phyloP scores from a whole-genome alignment of 2,888 invertebrate genomes.

The Tillus elongatus region DNA sequence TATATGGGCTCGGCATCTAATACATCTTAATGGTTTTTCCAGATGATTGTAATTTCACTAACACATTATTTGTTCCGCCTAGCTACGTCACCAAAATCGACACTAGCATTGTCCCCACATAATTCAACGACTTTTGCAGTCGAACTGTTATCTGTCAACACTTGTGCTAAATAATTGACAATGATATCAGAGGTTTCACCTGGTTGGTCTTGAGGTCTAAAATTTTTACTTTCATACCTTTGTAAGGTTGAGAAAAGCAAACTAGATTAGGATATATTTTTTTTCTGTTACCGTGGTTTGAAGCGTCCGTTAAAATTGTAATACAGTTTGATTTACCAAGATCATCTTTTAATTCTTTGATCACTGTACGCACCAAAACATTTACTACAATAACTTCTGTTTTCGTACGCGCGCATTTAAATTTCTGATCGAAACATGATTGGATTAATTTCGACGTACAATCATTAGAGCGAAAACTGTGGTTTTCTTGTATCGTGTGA shows the following conservation, averaged over 20 bases:
- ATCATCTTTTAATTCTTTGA: slow-evolving; percentile 25
- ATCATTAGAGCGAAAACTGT: slow-evolving; percentile 25
- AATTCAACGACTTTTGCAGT: no score
- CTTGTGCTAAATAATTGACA: slow-evolving; percentile 21
- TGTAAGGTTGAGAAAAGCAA: slow-evolving; percentile 21
- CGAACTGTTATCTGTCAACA: no score
- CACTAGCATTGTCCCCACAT: slow-evolving; percentile 24
- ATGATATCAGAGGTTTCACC: slow-evolving; percentile 26
- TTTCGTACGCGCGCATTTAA: slow-evolving; percentile 28
- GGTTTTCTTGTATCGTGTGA: slow-evolving; percentile 22
- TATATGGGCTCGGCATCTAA: no score
- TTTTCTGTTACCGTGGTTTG: slow-evolving; percentile 29
- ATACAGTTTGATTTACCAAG: slow-evolving; percentile 23
- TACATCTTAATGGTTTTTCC: slow-evolving; percentile 18
- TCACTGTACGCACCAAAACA: slow-evolving; percentile 23
- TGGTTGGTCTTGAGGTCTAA: slow-evolving; percentile 22
- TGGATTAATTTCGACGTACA: slow-evolving; percentile 26
- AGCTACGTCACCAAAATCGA: slow-evolving; percentile 25
- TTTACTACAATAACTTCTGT: slow-evolving; percentile 27
- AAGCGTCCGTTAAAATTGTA: slow-evolving; percentile 26
- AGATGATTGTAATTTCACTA: slow-evolving; percentile 22
- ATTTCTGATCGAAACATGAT: slow-evolving; percentile 27
- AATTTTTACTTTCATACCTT: slow-evolving; percentile 22
- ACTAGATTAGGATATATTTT: slow-evolving; percentile 27
- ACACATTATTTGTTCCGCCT: slow-evolving; percentile 26